Evolutionary conservation across 2,113 vertebrate genomes (phyloP).

Genomic region (Dipodomys merriami): DNA sequence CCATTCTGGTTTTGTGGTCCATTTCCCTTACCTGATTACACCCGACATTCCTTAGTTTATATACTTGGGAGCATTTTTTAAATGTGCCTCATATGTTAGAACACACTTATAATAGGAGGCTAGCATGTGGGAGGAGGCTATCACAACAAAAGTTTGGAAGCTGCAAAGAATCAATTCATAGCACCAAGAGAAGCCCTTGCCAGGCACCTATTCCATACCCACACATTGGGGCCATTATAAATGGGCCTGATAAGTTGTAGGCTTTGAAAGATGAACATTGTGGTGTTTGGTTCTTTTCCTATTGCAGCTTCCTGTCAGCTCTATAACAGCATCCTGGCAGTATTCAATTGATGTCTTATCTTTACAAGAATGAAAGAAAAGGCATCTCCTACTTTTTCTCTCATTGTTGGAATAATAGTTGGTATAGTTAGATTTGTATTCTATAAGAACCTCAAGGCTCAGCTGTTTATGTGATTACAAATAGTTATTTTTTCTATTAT

Average conservation of each 20-base stretch:
- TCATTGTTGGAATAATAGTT: slow-evolving; percentile 43
- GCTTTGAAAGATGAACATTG: slow-evolving; percentile 22
- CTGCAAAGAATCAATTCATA: slow-evolving; percentile 38
- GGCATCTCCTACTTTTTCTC: background rate
- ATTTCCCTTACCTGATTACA: slow-evolving; percentile 30
- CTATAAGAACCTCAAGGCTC: slow-evolving; percentile 43
- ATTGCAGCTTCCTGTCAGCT: background rate
- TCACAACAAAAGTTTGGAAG: slow-evolving; percentile 15
- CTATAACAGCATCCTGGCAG: slow-evolving; percentile 19
- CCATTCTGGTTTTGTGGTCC: background rate
- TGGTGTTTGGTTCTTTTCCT: slow-evolving; percentile 16
- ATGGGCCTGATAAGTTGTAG: background rate
- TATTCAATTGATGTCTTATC: background rate
- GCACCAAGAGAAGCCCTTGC: background rate
- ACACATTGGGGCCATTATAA: slow-evolving; percentile 17
- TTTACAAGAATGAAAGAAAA: slow-evolving; percentile 50
- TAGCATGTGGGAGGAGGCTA: background rate
- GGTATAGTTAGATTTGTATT: slow-evolving; percentile 16
- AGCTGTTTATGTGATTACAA: background rate
- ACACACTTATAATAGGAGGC: background rate
- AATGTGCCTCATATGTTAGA: background rate
- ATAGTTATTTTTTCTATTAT: slow-evolving; percentile 31
- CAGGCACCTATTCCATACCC: background rate
- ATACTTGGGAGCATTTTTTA: background rate
- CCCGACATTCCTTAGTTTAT: background rate